A percentile compares a stretch with the other conserved stretches of the same genome.
These are phyloP conservation scores for Siniperca obscura DNA, from an alignment of 2,797 vertebrate genomes.

Conservation along the genomic window DNA sequence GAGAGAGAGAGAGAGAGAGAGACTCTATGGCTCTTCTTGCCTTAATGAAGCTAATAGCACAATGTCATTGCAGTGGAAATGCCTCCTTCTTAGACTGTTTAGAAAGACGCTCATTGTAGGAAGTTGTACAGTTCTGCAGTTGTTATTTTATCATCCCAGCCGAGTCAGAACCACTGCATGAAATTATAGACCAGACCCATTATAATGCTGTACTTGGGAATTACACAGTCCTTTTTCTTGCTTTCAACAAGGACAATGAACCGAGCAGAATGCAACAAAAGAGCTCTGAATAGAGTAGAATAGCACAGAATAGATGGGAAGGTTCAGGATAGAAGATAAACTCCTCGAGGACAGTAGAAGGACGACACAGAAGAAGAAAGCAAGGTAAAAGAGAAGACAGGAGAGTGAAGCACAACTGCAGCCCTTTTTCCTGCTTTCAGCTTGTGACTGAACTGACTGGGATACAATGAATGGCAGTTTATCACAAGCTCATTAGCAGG, in stretches of 20 bases:
- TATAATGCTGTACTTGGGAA: constrained; percentile 27
- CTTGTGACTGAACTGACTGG: not conserved
- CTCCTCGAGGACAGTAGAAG: not conserved
- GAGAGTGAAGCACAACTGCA: not conserved
- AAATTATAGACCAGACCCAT: constrained; percentile 42
- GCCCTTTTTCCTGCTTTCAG: not conserved
- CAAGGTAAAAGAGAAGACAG: not conserved
- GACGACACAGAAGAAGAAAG: not conserved
- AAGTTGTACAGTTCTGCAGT: constrained; percentile 10
- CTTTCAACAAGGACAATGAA: constrained; percentile 25
- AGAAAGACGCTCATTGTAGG: constrained; percentile 20
- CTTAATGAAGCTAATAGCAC: not conserved
- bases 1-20: not conserved
- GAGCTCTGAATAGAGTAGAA: constrained; percentile 15
- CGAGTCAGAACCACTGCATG: constrained; percentile 11
- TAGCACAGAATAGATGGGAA: not conserved
- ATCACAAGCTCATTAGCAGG: constrained; percentile 28
- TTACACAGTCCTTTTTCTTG: constrained; percentile 11
- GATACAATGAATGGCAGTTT: constrained; percentile 17
- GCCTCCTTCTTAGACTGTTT: not conserved
- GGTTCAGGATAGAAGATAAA: constrained; percentile 13
- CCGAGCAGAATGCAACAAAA: constrained; percentile 9
- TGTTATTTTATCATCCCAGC: constrained; percentile 47
- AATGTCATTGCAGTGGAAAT: not conserved
- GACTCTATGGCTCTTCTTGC: too few relatives aligned